A percentile compares a stretch with the other conserved stretches of the same genome.
These are phyloP conservation scores for Unio delphinus DNA, from an alignment of 2,888 invertebrate genomes.

Conservation along the genomic window DNA sequence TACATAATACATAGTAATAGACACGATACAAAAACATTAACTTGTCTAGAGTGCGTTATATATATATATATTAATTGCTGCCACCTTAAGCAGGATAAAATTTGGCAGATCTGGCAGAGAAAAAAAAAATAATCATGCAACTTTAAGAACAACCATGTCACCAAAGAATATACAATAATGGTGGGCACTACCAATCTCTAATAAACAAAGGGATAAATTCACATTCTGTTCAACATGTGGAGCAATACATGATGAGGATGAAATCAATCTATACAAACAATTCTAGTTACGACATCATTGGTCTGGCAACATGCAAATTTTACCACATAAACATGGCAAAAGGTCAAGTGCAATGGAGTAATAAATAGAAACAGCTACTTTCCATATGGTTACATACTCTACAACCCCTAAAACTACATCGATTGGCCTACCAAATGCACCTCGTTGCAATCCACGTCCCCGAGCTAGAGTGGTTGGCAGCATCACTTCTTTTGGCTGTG, in stretches of 20 bases:
- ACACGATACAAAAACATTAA: too few species aligned
- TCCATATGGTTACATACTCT: neutral
- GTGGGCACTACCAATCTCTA: too few species aligned
- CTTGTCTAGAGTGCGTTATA: too few species aligned
- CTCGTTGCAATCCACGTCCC: constrained; percentile 60
- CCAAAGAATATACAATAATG: too few species aligned
- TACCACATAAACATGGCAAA: constrained; percentile 29
- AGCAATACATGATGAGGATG: constrained; percentile 4
- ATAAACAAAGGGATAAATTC: constrained; percentile 3
- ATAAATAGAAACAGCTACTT: constrained; percentile 1
- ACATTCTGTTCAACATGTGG: constrained; percentile 1
- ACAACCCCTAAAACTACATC: constrained; percentile 15
- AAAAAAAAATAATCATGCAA: too few species aligned
- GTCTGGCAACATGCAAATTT: too few species aligned
- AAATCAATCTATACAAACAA: neutral
- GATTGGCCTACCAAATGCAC: constrained; percentile 42
- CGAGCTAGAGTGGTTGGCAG: constrained; percentile 78
- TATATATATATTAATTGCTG: too few species aligned
- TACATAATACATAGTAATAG: too few species aligned
- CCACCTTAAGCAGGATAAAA: too few species aligned
- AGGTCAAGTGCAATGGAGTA: constrained; percentile 40
- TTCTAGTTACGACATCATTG: too few species aligned
- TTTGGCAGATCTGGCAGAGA: too few species aligned
- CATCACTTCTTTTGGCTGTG: constrained; percentile 99
- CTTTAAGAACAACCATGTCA: too few species aligned